Evolutionary conservation across 2,888 invertebrate genomes (phyloP).

Genomic region (Agonopterix heracliana): DNA sequence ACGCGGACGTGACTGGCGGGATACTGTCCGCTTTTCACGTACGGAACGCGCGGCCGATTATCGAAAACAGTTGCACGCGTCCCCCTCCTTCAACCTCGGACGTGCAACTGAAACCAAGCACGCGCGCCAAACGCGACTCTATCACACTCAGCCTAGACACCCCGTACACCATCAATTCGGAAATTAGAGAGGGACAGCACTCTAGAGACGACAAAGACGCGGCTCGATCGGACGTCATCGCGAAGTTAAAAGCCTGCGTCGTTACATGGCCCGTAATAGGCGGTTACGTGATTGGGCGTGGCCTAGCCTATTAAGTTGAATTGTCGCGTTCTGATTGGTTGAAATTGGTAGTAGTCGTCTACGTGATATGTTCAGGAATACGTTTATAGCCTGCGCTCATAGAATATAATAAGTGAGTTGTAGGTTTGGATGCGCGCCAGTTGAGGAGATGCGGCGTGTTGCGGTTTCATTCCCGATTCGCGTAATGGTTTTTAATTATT

Average conservation of each 20-base stretch:
- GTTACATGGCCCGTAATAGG: slow-evolving; percentile 75
- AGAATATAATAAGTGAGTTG: slow-evolving; percentile 74
- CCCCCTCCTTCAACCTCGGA: slow-evolving; percentile 71
- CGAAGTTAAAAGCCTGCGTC: slow-evolving; percentile 73
- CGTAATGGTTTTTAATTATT: slow-evolving; percentile 64
- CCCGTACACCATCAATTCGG: slow-evolving; percentile 46
- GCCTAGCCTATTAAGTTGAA: slow-evolving; percentile 72
- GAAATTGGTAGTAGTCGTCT: slow-evolving; percentile 72
- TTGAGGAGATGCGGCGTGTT: slow-evolving; percentile 50
- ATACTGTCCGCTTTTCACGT: slow-evolving; percentile 75
- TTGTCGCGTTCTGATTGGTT: slow-evolving; percentile 75
- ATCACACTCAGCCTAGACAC: slow-evolving; percentile 63
- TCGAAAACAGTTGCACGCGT: slow-evolving; percentile 75
- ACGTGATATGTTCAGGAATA: slow-evolving; percentile 76
- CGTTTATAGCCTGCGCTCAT: slow-evolving; percentile 72
- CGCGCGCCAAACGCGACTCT: slow-evolving; percentile 73
- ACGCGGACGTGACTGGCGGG: slow-evolving; percentile 72
- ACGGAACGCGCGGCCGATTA: slow-evolving; percentile 75
- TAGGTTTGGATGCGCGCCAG: slow-evolving; percentile 68
- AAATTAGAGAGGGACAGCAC: slow-evolving; percentile 44
- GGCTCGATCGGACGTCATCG: slow-evolving; percentile 66
- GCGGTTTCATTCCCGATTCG: slow-evolving; percentile 58
- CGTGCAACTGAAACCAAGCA: slow-evolving; percentile 73
- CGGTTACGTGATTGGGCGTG: slow-evolving; percentile 77
- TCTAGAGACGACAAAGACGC: slow-evolving; percentile 38